These are phyloP conservation scores for Orchestia grillus DNA, from an alignment of 1,140 invertebrate species.

Conservation along the genomic window DNA sequence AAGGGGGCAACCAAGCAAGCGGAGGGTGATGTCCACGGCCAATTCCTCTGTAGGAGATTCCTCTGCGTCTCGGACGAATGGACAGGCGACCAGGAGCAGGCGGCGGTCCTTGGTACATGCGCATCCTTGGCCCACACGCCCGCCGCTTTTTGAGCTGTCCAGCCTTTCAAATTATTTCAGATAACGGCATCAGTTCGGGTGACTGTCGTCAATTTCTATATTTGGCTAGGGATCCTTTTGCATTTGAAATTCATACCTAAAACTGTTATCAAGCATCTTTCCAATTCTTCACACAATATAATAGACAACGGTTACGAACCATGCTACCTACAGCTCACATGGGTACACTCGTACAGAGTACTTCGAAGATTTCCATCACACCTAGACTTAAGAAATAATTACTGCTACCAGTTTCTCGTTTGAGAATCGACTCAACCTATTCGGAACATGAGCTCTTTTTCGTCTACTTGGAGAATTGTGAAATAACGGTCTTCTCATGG, in stretches of 20 bases:
- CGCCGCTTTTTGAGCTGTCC: background rate
- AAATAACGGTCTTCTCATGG: background rate
- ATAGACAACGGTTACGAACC: background rate
- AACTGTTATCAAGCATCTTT: background rate
- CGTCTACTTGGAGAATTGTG: background rate
- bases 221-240: background rate
- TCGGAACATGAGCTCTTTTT: background rate
- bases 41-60: conserved; percentile 16
- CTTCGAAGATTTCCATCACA: background rate
- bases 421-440: background rate
- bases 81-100: conserved; percentile 53
- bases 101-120: conserved; percentile 41
- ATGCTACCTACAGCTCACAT: background rate
- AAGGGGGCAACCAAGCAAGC: conserved; percentile 18
- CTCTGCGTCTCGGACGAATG: conserved; percentile 19
- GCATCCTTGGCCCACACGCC: conserved; percentile 23
- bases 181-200: background rate
- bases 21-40: conserved; percentile 22
- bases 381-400: background rate
- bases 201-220: background rate
- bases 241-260: background rate
- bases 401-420: background rate
- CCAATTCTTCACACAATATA: background rate
- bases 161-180: background rate
- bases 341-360: background rate